These are phyloP conservation scores for Drosophila ironensis DNA, from an alignment of 1,140 invertebrate species.

Conservation along the genomic window DNA sequence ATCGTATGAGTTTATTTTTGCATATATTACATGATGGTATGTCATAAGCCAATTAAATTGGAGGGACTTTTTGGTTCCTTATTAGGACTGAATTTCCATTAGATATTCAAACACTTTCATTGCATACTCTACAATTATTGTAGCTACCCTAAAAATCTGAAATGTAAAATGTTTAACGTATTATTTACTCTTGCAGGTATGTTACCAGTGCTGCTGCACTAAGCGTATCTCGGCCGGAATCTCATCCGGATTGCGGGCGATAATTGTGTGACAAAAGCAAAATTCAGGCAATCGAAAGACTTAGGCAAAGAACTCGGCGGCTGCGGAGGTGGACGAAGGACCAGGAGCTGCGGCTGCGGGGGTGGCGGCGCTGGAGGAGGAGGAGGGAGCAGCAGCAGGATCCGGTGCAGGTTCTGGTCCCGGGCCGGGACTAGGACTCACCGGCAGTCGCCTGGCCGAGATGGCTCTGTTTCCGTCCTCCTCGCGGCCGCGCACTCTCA, in stretches of 20 bases:
- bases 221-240: background rate
- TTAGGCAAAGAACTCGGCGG: constrained; percentile 69
- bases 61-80: too few species aligned
- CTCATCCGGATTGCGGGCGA: background rate
- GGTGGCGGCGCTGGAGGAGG: constrained; percentile 3
- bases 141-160: too few species aligned
- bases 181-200: constrained; percentile 52
- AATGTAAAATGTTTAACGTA: background rate
- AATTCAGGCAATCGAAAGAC: constrained; percentile 77
- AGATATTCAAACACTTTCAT: too few species aligned
- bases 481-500: constrained; percentile 86
- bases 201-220: constrained; percentile 41
- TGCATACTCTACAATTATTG: too few species aligned
- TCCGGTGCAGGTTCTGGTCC: background rate
- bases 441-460: background rate
- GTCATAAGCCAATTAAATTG: too few species aligned
- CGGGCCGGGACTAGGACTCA: background rate
- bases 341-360: background rate
- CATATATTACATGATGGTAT: too few species aligned
- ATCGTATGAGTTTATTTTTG: too few species aligned
- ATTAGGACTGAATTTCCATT: too few species aligned
- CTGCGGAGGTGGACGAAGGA: constrained; percentile 14
- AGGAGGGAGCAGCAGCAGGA: background rate
- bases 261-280: background rate
- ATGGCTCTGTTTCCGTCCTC: constrained; percentile 82